Conservation (phyloP, 2,113 vertebrate species). For the Hypomesus transpacificus region DNA sequence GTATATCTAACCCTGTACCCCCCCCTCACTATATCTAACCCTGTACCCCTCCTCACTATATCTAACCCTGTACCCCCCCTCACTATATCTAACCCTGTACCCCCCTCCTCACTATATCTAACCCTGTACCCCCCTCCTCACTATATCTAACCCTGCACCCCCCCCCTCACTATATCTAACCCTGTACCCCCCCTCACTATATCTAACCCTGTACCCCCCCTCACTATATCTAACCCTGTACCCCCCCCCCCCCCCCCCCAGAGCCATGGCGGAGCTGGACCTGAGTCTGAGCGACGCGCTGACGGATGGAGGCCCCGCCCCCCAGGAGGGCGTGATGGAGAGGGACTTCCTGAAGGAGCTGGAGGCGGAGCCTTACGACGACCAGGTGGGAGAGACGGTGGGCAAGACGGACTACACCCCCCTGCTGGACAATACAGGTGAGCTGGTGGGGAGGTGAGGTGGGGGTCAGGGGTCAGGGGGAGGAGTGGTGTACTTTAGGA, state of each 20-base stretch:
- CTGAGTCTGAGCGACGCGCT: conserved; percentile 90
- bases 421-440: conserved; percentile 81
- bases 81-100: not conserved
- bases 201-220: too few relatives aligned
- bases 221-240: conserved; percentile 7
- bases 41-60: not conserved
- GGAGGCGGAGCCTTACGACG: conserved; percentile 86
- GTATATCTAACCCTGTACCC: not conserved
- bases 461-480: not conserved
- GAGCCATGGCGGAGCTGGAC: conserved; percentile 76
- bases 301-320: conserved; percentile 72
- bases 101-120: too few relatives aligned
- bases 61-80: not conserved
- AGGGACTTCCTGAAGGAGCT: conserved; percentile 86
- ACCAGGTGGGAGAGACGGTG: conserved; percentile 88
- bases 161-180: too few relatives aligned
- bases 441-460: conserved; percentile 12
- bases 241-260: conserved; percentile 3
- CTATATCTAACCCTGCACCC: not conserved
- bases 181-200: not conserved
- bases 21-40: too few relatives aligned
- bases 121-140: not conserved
- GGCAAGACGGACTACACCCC: conserved; percentile 88
- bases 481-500: not conserved
- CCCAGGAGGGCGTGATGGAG: conserved; percentile 77